A percentile compares a stretch with the other conserved stretches of the same genome.
Conservation (phyloP, 2,113 vertebrate species). For the Calyptomena viridis region DNA sequence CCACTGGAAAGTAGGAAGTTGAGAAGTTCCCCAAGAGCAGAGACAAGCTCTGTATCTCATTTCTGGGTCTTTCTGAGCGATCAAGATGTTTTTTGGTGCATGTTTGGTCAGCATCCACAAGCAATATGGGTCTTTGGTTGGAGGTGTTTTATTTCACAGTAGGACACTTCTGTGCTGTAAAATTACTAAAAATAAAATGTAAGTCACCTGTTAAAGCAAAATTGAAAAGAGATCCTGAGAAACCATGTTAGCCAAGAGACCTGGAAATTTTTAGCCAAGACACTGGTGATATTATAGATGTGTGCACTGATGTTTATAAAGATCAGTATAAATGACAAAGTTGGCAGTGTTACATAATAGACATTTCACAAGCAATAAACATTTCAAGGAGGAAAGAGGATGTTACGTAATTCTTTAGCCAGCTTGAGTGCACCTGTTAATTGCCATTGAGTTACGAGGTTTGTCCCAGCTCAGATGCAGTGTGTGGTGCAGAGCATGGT, state of each 20-base stretch:
- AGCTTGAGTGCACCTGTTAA: background rate
- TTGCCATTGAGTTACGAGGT: rapidly evolving
- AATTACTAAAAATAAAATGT: background rate
- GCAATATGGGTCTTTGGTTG: background rate
- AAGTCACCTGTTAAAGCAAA: background rate
- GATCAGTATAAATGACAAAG: background rate
- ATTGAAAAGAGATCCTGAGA: background rate
- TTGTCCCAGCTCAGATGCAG: background rate
- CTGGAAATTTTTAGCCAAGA: background rate
- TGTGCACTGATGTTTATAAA: background rate
- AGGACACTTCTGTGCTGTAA: background rate
- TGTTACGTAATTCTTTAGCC: background rate
- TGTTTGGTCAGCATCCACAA: background rate
- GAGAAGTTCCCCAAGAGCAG: background rate
- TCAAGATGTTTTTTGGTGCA: background rate
- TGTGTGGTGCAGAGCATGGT: background rate
- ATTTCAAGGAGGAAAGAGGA: background rate
- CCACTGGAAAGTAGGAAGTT: background rate
- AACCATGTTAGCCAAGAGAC: background rate
- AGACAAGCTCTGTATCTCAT: background rate
- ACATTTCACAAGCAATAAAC: background rate
- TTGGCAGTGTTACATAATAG: background rate
- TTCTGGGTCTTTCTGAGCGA: background rate
- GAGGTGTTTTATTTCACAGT: background rate
- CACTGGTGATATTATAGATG: background rate